These are phyloP conservation scores for Hepsetus odoe DNA, from an alignment of 2,113 vertebrate genomes.

Conservation along the genomic window DNA sequence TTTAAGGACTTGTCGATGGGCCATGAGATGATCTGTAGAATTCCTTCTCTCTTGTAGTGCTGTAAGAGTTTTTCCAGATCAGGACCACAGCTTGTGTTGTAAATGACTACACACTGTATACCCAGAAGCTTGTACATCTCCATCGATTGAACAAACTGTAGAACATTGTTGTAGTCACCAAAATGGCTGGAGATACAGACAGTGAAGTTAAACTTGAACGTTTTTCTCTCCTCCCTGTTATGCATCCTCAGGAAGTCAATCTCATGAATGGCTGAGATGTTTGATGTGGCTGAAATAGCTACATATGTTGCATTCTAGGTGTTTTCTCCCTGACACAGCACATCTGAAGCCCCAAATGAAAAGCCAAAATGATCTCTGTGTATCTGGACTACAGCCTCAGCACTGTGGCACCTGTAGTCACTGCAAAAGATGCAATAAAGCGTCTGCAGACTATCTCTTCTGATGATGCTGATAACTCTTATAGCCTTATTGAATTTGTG, in stretches of 20 bases:
- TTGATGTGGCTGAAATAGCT: constrained; percentile 36
- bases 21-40: constrained; percentile 77
- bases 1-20: constrained; percentile 69
- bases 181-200: constrained; percentile 81
- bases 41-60: constrained; percentile 72
- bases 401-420: not conserved
- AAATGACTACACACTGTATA: constrained; percentile 75
- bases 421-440: constrained; percentile 77
- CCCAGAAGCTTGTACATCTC: constrained; percentile 83
- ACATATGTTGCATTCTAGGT: constrained; percentile 47
- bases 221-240: constrained; percentile 62
- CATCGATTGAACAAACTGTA: constrained; percentile 78
- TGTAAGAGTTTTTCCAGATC: constrained; percentile 72
- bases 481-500: constrained; percentile 62
- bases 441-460: constrained; percentile 64
- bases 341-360: constrained; percentile 66
- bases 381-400: constrained; percentile 59
- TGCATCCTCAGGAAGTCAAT: constrained; percentile 64
- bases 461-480: constrained; percentile 75
- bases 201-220: constrained; percentile 71
- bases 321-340: constrained; percentile 59
- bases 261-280: rapidly evolving
- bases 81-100: constrained; percentile 78
- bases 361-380: constrained; percentile 77
- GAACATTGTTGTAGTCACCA: constrained; percentile 76